Evolutionary conservation across 2,797 vertebrate genomes (phyloP).

Genomic region (Gymnothorax javanicus): DNA sequence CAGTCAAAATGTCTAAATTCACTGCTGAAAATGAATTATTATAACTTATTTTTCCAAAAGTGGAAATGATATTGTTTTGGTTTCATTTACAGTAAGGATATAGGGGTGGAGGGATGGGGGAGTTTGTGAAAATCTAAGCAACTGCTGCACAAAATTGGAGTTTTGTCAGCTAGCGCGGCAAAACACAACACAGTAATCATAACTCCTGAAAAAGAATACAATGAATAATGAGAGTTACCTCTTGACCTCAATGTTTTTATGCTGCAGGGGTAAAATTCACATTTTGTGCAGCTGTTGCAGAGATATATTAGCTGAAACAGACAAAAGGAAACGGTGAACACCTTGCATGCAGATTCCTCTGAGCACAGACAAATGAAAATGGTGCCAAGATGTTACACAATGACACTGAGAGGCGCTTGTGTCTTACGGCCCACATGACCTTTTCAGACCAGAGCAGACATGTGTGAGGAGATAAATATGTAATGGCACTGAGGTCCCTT

Average conservation of each 20-base stretch:
- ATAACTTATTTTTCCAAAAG: constrained; percentile 30
- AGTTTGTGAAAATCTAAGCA: constrained; percentile 41
- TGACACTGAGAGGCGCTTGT: constrained; percentile 2
- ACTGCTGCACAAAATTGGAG: constrained; percentile 49
- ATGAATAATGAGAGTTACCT: constrained; percentile 41
- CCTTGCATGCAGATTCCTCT: constrained; percentile 30
- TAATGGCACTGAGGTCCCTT: neutral
- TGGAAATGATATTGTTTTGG: constrained; percentile 6
- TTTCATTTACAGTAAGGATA: constrained; percentile 16
- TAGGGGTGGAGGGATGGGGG: neutral
- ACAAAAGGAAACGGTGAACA: constrained; percentile 46
- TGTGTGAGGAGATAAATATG: neutral
- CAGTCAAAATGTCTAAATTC: constrained; percentile 26
- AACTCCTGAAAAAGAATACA: constrained; percentile 42
- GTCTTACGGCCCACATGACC: neutral
- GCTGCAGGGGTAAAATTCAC: constrained; percentile 46
- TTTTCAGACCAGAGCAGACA: constrained; percentile 20
- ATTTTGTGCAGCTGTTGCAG: constrained; percentile 44
- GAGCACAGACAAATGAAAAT: constrained; percentile 23
- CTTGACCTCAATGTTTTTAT: constrained; percentile 47
- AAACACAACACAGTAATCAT: constrained; percentile 38
- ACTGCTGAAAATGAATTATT: constrained; percentile 44
- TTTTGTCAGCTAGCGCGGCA: constrained; percentile 40
- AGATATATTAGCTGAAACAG: constrained; percentile 49
- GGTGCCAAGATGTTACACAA: neutral